These are phyloP conservation scores for Reinhardtius hippoglossoides DNA, from an alignment of 2,113 vertebrate genomes.

Conservation along the genomic window DNA sequence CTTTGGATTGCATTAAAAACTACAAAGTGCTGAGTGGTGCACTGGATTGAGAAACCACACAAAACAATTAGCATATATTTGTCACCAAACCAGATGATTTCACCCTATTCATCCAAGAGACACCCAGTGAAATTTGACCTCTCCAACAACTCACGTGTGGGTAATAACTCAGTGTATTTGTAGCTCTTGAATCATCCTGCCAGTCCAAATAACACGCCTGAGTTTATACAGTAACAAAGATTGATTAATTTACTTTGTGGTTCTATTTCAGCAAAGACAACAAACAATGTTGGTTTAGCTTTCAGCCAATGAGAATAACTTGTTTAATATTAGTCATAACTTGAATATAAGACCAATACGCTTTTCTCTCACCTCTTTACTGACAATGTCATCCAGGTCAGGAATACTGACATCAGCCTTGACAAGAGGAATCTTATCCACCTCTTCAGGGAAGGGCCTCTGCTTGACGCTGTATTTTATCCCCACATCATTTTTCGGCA, in stretches of 20 bases:
- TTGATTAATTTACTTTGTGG: neutral
- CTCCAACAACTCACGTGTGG: constrained; percentile 63
- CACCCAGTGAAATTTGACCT: constrained; percentile 40
- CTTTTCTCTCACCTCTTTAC: constrained; percentile 86
- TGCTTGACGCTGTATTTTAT: constrained; percentile 93
- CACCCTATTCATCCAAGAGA: constrained; percentile 9
- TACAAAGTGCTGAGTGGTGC: too few relatives aligned
- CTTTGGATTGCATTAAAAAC: too few relatives aligned
- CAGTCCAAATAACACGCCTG: constrained; percentile 74
- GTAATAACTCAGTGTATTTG: constrained; percentile 56
- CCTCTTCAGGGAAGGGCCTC: constrained; percentile 95
- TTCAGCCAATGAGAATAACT: neutral
- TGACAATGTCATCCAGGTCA: constrained; percentile 96
- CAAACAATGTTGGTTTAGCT: neutral
- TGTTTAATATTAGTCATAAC: neutral
- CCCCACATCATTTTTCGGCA: constrained; percentile 90
- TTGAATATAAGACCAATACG: neutral
- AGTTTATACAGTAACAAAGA: constrained; percentile 57
- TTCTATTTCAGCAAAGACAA: constrained; percentile 1
- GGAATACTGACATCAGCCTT: constrained; percentile 97
- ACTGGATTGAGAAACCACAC: constrained; percentile 7
- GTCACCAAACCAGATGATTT: constrained; percentile 38
- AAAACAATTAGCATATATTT: neutral
- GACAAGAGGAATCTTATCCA: constrained; percentile 96
- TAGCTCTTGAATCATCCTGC: constrained; percentile 60